Evolutionary conservation across 2,888 invertebrate genomes (phyloP), one percentile per base, ranked within the genome.

Genomic region (Drosophila anomalata): DNA sequence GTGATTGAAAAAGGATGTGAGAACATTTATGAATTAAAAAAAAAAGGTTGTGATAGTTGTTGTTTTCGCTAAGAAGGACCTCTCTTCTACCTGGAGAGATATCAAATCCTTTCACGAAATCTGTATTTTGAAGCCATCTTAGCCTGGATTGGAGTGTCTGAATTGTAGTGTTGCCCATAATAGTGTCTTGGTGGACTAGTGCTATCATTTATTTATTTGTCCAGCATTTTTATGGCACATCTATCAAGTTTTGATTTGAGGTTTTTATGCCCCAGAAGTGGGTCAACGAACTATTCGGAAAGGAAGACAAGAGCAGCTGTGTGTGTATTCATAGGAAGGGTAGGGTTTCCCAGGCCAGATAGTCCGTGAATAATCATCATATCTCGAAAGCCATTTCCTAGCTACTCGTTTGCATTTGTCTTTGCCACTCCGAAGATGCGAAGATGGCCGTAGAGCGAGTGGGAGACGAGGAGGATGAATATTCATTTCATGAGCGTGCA

Each of bases 211-310:
- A 24, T 14, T 62, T 9, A 24, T 51, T 9, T 33, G n/a, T 14
- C n/a, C 62, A 50, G 44, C 62, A 48, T 12, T 67, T 65, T 55
- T 67, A 66, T 67, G 36, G 36, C 14, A 9, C 14, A 41, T 33
- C 26, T 24, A 67, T 67, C 33, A 48, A 39, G 41, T 65, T 66
- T 53, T 24, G 41, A 54, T 66, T 65, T 14, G 54, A 9, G 22
- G 44, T 11, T 31, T 65, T 66, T 67, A 67, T 42, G 9, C 12
- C 41, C 12, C 14, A 7, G 9, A 67, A 55, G 65, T 66, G 20
- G 67, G 67, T 66, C 67, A 66, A 22, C 53, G 65, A 66, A 54
- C 65, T 55, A 41, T 54, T 20, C 29, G 29, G 14, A n/a, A 14
- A 54, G 7, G 31, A 20, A 51, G 14, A 8, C 22, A 17, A 12